Conservation (phyloP, 2,797 vertebrate species). For the Pseudocheirus occidentalis region DNA sequence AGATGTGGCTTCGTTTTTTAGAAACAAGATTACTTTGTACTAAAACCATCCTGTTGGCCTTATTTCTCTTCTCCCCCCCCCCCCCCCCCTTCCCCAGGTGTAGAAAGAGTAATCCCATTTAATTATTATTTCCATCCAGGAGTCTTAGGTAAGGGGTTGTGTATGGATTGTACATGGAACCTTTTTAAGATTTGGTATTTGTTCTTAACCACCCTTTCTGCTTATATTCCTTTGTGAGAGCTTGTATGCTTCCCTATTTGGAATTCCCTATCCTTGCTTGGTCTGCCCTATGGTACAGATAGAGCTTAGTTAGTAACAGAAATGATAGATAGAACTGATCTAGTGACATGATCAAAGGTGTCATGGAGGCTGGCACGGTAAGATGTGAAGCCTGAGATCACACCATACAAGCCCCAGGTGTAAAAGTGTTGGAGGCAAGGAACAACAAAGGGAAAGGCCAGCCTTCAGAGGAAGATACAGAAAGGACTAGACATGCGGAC, state of each 20-base stretch:
- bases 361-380: neutral
- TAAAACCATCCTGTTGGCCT: neutral
- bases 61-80: too few species aligned
- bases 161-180: neutral
- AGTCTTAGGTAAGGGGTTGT: neutral
- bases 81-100: neutral
- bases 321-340: neutral
- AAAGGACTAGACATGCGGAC: neutral
- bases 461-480: neutral
- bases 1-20: neutral
- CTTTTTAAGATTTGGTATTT: neutral
- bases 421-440: neutral
- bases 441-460: neutral
- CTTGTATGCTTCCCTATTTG: neutral
- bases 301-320: neutral
- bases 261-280: constrained; percentile 12
- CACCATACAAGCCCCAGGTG: neutral
- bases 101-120: neutral
- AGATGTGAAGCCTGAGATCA: neutral
- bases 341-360: neutral
- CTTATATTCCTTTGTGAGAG: neutral
- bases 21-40: neutral
- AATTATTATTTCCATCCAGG: neutral
- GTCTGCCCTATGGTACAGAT: neutral
- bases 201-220: neutral